phyloP scores from a whole-genome alignment of 2,113 vertebrate species.

The Octodon degus region DNA sequence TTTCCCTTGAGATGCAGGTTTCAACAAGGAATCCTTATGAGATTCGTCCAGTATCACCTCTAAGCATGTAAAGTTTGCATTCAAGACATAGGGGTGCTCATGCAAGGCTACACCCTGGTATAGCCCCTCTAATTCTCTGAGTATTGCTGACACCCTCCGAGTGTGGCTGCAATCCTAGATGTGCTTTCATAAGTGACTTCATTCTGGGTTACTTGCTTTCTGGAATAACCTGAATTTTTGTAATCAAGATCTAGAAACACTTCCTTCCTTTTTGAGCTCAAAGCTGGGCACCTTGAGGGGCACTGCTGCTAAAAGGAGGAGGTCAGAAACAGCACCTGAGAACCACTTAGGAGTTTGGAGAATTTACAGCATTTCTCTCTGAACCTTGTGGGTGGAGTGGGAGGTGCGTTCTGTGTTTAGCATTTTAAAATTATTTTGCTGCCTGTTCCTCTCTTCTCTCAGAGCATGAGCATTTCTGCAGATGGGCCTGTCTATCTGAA shows the following conservation, averaged over 20 bases:
- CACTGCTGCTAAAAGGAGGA: neutral
- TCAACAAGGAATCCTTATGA: neutral
- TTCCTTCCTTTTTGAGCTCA: neutral
- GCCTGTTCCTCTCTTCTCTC: neutral
- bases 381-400: neutral
- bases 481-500: slow-evolving; percentile 30
- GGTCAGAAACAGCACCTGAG: neutral
- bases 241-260: neutral
- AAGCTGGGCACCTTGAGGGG: neutral
- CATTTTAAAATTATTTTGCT: neutral
- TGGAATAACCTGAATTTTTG: neutral
- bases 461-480: slow-evolving; percentile 14
- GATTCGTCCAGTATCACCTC: neutral
- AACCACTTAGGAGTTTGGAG: no score
- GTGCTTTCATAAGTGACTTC: neutral
- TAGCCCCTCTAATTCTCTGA: neutral
- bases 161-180: neutral
- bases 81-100: neutral
- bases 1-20: neutral
- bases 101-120: neutral
- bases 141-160: neutral
- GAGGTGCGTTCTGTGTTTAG: neutral
- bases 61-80: slow-evolving; percentile 60
- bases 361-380: neutral
- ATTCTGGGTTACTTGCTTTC: neutral